Evolutionary conservation across 2,888 invertebrate species (phyloP), one percentile per base, ranked within the genome.

Genomic region (Stegana nigrithorax): DNA sequence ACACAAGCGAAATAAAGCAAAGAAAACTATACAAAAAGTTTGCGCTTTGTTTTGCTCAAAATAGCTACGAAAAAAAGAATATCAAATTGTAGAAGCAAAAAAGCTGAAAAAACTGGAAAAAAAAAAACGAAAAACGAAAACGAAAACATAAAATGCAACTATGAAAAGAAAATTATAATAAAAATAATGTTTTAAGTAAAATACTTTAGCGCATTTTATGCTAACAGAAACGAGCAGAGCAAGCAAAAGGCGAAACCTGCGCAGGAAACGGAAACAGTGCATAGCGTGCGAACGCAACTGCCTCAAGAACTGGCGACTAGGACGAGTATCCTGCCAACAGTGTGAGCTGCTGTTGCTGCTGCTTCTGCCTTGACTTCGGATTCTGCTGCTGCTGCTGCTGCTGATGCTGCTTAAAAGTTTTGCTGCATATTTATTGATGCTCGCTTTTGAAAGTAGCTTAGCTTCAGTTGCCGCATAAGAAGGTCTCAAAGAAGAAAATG

Each of bases 101-200:
- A 39, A 39, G 39, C 2, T 14, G 17, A 39, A 36, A 36, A 3
- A 36, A n/a, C 12, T 10, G 39, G 14, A 39, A 39, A 5, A 32
- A n/a, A 8, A 47, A 12, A 23, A 47, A 47, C 8, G n/a, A 45
- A 23, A 8, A 45, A 17, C 17, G 19, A 45, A 45, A 45, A 21
- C 12, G 12, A 45, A 21, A 1, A 45, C 6, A 17, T 10, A 12
- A 36, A 36, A 36, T n/a, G 36, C 10, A 36, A 36, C 10, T 10
- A n/a, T 10, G 36, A 36, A 7, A n/a, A n/a, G n/a, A 27, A 53
- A 53, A 27, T 29, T 29, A 53, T 53, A 27, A 53, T 53, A 53
- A 53, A 53, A 53, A 53, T 27, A 14, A 53, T 53, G 26, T 47
- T 63, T 67, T 50, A 56, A 69, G 59, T 62, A 67, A 72, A 72